Evolutionary conservation across 2,888 invertebrate species (phyloP), one percentile per base, ranked within the genome.

Genomic region (Coremacera marginata): DNA sequence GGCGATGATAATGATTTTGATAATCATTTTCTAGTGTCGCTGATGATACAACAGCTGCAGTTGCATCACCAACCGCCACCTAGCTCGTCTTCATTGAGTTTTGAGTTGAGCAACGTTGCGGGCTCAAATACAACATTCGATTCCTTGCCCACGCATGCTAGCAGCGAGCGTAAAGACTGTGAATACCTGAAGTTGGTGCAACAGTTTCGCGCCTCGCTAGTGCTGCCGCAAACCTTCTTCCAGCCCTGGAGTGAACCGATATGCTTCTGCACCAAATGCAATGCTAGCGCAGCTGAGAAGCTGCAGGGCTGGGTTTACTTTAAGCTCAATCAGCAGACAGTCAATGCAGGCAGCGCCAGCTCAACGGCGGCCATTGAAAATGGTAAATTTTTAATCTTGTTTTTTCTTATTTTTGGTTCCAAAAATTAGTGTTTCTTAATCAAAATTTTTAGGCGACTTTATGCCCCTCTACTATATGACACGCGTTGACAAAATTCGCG

Each of bases 241-340:
- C 86, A 86, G 63, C 79, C 83, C 11, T 83, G 83, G 5, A 78
- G 84, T 19, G 87, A 87, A 68, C 88, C 89, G 0, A 85, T 89
- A 3, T 90, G 90, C 74, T 89, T 88, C 81, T 90, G 90, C 77
- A 65, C 83, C 0, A 84, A 86, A 34, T 89, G 89, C 72, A 85
- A 84, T 78, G 86, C 85, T 1, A 79, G 83, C 19, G 84, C 83
- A 25, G 85, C 85, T 9, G 87, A 88, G 57, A 88, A 87, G n/a
- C 79, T 89, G 19, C 86, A 86, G 71, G 87, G 89, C 44, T 90
- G 90, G 90, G 89, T 89, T 2, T 89, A 89, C 77, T 90, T 89
- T 52, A 88, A 88, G 81, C 80, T 90, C 25, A 89, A 89, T 78
- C 89, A 89, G 76, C 88, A 88, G 76, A 86, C 88, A 0, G 89